Base-by-base conservation (phyloP, 2,113 vertebrate species). In the Harpagus bidentatus region DNA sequence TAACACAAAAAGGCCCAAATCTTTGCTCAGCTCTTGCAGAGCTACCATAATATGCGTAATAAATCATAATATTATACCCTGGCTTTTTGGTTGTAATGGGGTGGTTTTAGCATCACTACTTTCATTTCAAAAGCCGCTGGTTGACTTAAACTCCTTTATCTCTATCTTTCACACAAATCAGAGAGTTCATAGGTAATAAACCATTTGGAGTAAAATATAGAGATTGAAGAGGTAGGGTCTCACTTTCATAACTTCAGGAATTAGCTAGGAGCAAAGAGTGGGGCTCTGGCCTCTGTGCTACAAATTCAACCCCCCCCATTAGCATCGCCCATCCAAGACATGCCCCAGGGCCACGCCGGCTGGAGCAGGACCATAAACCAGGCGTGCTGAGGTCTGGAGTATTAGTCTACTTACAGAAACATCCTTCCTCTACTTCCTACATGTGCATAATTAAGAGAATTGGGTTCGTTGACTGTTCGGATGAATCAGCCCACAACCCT, bases 301-400 rank as follows among this genome's bases (percentile, higher is more conserved):
- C 9, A 16, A 86, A 65, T 77, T 61, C 40, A 73, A n/a, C 2
- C 7, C 5, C 12, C 40, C 0, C 0, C 13, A 8, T 15, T 69
- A 13, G 1, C 40, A 32, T 58, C 0, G 0, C 7, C 40, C 2
- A 0, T n/a, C 62, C 26, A 55, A 55, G 59, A 26, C 10, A 13
- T 19, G 45, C 23, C 31, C 50, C 25, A 38, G 31, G 40, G 19
- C 38, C 25, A 34, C 28, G 7, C 5, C 0, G 4, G 23, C 31
- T 38, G 58, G 20, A 69, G 31, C 34, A 73, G 58, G 38, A 86
- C 74, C n/a, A 3, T 11, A 72, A 56, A 4, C 10, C 6, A 2
- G 12, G 10, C 26, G 7, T 43, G n/a, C 22, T 48, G 45, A 77
- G 40, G 25, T 62, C 80, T 83, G 29, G 48, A 23, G 13, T 65